Percentiles rank a stretch among this genome's conserved stretches.
Evolutionary conservation across 1,140 invertebrate genomes (phyloP).

Genomic region (Bombus waltoni): DNA sequence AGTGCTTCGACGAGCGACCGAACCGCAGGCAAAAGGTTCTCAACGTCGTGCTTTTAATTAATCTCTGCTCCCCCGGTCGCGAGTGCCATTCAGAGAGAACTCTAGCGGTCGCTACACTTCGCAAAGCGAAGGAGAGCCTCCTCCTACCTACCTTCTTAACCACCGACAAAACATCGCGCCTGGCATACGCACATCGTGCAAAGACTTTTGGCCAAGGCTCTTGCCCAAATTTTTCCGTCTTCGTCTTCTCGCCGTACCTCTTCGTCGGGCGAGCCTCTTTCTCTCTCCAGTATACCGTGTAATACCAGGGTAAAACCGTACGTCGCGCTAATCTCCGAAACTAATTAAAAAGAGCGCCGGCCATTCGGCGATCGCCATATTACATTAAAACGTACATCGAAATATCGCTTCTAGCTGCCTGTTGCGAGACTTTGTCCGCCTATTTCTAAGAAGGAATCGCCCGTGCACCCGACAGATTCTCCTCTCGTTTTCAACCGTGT

Average conservation of each 20-base stretch:
- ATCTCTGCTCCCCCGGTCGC: constrained; percentile 60
- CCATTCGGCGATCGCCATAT: too few relatives aligned
- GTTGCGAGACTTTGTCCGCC: too few relatives aligned
- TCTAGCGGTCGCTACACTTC: constrained; percentile 30
- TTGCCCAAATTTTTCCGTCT: neutral
- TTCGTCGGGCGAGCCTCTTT: too few relatives aligned
- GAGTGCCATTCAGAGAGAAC: constrained; percentile 59
- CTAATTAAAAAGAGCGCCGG: too few relatives aligned
- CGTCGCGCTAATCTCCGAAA: accelerated
- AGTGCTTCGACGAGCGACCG: neutral
- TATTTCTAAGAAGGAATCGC: too few relatives aligned
- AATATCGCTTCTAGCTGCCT: too few relatives aligned
- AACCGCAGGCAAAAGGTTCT: constrained; percentile 63
- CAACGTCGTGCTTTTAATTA: constrained; percentile 69
- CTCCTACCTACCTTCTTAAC: constrained; percentile 11
- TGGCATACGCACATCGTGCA: neutral
- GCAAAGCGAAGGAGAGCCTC: constrained; percentile 18
- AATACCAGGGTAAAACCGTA: too few relatives aligned
- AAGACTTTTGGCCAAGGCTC: neutral
- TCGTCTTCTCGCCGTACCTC: neutral
- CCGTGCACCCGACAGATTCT: too few relatives aligned
- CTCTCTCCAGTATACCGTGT: too few relatives aligned
- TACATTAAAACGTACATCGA: too few relatives aligned
- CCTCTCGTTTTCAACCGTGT: too few relatives aligned
- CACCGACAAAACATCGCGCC: constrained; percentile 30